Evolutionary conservation across 2,797 vertebrate species (phyloP).

Genomic region (Denticeps clupeoides): DNA sequence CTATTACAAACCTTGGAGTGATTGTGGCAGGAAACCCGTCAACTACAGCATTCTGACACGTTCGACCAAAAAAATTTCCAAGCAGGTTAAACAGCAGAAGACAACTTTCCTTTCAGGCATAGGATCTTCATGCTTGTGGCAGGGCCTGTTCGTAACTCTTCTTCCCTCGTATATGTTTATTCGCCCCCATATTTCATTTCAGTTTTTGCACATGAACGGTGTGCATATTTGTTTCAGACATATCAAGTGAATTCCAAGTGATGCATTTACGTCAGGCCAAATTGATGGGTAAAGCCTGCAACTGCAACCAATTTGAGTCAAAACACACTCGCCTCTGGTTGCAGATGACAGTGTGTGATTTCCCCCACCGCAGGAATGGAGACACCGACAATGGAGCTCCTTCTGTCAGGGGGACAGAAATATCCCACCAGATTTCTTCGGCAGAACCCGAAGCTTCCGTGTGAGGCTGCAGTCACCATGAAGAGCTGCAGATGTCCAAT

Average conservation of each 20-base stretch:
- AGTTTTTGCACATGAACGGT: constrained; percentile 17
- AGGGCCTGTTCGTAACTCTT: neutral
- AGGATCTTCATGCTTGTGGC: neutral
- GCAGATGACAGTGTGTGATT: constrained; percentile 47
- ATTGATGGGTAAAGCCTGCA: constrained; percentile 49
- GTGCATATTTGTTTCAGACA: constrained; percentile 44
- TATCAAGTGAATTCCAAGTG: constrained; percentile 47
- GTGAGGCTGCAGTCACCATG: no score
- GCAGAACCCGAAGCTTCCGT: no score
- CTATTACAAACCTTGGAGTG: constrained; percentile 7
- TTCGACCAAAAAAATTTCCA: constrained; percentile 1
- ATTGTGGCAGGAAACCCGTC: neutral
- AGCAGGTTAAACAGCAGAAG: neutral
- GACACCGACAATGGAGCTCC: constrained; percentile 11
- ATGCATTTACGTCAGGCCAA: constrained; percentile 52
- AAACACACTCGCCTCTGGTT: constrained; percentile 40
- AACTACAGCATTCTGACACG: neutral
- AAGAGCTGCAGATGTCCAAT: no score
- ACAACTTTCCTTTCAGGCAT: neutral
- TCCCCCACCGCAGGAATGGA: constrained; percentile 58
- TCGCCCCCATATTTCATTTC: constrained; percentile 18
- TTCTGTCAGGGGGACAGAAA: neutral
- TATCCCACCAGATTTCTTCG: neutral
- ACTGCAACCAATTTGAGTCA: constrained; percentile 41
- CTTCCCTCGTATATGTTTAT: neutral